Evolutionary conservation across 37 sponge, comb jelly and placozoan species (phyloP), one percentile per base, ranked within the genome.

Genomic region (Dysidea cf. avara): DNA sequence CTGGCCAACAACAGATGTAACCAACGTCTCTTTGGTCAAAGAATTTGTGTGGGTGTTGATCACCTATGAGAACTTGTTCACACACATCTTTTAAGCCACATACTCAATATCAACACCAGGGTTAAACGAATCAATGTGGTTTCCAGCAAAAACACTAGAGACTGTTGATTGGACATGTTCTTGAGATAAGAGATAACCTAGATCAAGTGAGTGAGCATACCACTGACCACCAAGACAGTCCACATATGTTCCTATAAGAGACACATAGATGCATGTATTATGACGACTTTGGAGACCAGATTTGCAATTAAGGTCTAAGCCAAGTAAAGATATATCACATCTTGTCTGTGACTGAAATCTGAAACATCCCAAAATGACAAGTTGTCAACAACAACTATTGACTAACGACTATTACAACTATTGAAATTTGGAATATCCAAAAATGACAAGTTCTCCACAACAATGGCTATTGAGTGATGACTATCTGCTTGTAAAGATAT

Each of bases 1-100:
- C 71, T 28, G 71, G 71, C 71, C 71, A 69, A 7, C 71, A 13
- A 53, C 29, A 22, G 31, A 69, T 69, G 53, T 34, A 69, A 52
- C 71, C 71, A 69, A 53, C 71, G 16, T 69, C 71, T 47, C 71
- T 21, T 48, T 69, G 71, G 71, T 69, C 71, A 46, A 69, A 47
- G 26, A 69, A 69, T 31, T 46, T 46, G 52, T 53, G 71, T 24
- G 71, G 71, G 9, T n/a, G 6, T 31, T 69, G 71, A 24, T 34
- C 30, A 25, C 5, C 71, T 69, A 16, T 52, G 9, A 43, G 46
- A 12, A 43, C 58, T 13, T 56, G 58, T 12, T 13, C 13, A 13
- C 5, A 11, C 5, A 56, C 58, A 56, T 56, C 13, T 9, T 43
- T 12, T 9, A 43, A 12, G 46, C n/a, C 25, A 28, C 22, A 31